Evolutionary conservation across 2,888 invertebrate genomes (phyloP), one percentile per base, ranked within the genome.

Genomic region (Aromia moschata): DNA sequence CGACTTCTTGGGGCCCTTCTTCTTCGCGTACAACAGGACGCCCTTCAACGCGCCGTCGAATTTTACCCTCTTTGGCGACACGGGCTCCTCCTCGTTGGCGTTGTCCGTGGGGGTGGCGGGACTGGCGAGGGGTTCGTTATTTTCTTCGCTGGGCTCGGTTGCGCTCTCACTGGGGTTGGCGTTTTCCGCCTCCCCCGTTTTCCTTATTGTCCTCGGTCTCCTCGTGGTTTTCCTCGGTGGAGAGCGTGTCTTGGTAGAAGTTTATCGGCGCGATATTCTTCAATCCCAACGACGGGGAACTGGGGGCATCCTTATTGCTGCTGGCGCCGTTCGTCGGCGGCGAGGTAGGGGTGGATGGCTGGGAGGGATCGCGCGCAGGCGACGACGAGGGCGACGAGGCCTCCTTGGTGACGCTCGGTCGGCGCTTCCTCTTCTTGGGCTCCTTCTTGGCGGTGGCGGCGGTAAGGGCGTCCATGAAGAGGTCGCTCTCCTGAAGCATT

Each of bases 401-500:
- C 76, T 90, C 92, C 1, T 89, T 86, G 2, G 85, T 84, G 67
- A 89, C 89, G 0, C 87, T 84, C 38, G 91, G 84, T 40, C 93
- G 86, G 80, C 93, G 93, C 57, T 91, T 84, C 76, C 94, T 95
- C 72, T 89, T 88, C 1, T 88, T 86, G 64, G 91, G 89, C 77
- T 92, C 85, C 84, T 84, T 90, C 82, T 79, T 83, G 17, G 89
- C 88, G 4, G 92, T 90, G 0, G 89, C 88, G 1, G 91, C 91
- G 2, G 91, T 91, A 30, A 97, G 82, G 0, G 95, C 95, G 79
- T 96, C 95, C 90, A 95, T 95, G 78, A 97, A 97, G 81, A 94
- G 89, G 74, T 93, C 93, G 76, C 95, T 95, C 79, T 97, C 97
- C 77, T 93, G 89, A 44, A 96, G 81, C 68, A 90, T 81, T 81